phyloP scores from a whole-genome alignment of 2,888 invertebrate species.

The Hyposoter didymator region DNA sequence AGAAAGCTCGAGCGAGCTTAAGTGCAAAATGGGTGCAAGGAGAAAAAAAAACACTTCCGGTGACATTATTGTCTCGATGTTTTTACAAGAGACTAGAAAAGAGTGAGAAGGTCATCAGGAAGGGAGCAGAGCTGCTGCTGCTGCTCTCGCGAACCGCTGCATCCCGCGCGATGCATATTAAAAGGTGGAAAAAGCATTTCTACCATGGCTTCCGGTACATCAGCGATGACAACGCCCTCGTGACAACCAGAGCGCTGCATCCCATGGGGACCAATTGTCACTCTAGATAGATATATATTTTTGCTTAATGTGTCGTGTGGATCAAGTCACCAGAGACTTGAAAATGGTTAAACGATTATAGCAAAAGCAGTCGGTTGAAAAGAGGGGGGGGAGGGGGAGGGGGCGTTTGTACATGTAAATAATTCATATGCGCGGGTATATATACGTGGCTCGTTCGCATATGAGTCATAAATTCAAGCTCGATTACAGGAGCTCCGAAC shows the following conservation, averaged over 20 bases:
- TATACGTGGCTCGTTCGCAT: conserved; percentile 1
- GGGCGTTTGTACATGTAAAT: conserved; percentile 31
- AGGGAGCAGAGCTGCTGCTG: conserved; percentile 50
- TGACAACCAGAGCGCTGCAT: conserved; percentile 52
- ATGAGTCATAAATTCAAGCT: conserved; percentile 48
- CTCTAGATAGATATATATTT: conserved; percentile 7
- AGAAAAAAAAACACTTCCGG: conserved; percentile 5
- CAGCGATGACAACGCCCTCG: conserved; percentile 63
- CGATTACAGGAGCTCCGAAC: conserved; percentile 45
- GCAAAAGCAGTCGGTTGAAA: conserved; percentile 45
- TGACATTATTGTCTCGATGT: conserved; percentile 64
- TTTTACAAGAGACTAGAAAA: conserved; percentile 54
- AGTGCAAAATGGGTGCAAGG: neutral
- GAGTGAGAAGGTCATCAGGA: neutral
- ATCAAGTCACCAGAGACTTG: conserved; percentile 58
- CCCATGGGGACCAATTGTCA: conserved; percentile 44
- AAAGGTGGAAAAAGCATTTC: conserved; percentile 69
- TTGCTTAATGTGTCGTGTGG: conserved; percentile 28
- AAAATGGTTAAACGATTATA: conserved; percentile 47
- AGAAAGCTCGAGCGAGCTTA: neutral
- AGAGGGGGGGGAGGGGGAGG: too few relatives aligned
- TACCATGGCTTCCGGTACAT: conserved; percentile 69
- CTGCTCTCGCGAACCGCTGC: too few relatives aligned
- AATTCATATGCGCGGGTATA: conserved; percentile 12
- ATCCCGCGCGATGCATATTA: conserved; percentile 66